Base-by-base conservation (phyloP, 2,888 invertebrate genomes). In the Gryllus longicercus region DNA sequence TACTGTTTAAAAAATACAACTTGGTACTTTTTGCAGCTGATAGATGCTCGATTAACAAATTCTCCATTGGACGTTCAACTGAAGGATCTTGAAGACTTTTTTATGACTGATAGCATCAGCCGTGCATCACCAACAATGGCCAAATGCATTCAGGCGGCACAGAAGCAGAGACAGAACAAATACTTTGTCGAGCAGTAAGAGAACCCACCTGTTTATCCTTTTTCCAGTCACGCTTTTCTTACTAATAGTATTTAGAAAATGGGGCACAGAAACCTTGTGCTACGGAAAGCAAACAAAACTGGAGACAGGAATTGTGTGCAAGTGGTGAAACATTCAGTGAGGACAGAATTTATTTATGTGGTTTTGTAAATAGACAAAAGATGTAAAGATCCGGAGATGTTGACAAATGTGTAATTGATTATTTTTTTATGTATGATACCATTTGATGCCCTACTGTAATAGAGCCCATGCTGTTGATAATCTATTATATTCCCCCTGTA, bases 91-190 rank as follows among this genome's bases (percentile, higher is more conserved):
- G 93, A 95, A 87, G 95, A 96, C 85, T 96, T 92, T 88, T 95
- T 92, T 87, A 98, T 99, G 97, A 99, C 99, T 16, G 97, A 99
- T 88, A 89, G 95, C 11, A 96, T 99, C 85, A 96, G 97, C 83
- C 91, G 99, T 86, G 97, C 99, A 51, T 99, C 99, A 8, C 94
- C 95, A 82, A 99, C 98, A 78, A 99, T 99, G 99, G 98, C 99
- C 78, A 98, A 98, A 88, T 99, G 98, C 88, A 93, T 98, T 83
- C 94, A 96, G 85, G 98, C 98, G 18, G 96, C 94, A 3, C 89
- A 92, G 84, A 96, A 96, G 87, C 93, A 94, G 82, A 86, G 86
- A 82, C 84, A 86, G 82, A 85, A 85, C 23, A 87, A 87, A 82
- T 87, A 87, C 51, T 81, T n/a, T 8, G n/a, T n/a, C 63, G n/a